Percentiles rank a stretch among this genome's conserved stretches.
Evolutionary conservation across 2,888 invertebrate genomes (phyloP).

Genomic region (Linyphia triangularis): DNA sequence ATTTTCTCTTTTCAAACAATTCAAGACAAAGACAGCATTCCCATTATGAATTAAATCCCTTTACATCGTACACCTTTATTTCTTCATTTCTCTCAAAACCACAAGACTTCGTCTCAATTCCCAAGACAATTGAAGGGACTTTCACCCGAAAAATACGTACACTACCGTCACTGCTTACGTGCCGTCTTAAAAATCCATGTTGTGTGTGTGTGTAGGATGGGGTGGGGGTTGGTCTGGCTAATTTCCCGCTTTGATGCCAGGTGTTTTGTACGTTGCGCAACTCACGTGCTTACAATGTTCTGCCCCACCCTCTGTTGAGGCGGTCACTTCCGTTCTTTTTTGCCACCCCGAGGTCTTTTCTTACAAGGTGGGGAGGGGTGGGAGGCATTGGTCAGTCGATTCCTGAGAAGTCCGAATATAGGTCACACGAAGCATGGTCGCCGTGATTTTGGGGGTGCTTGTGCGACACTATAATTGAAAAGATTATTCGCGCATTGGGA

Average conservation of each 20-base stretch:
- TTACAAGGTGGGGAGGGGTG: neutral
- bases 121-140: neutral
- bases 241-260: constrained; percentile 26
- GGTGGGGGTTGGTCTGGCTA: neutral
- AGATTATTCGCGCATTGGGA: no score
- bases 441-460: neutral
- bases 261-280: constrained; percentile 34
- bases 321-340: constrained; percentile 52
- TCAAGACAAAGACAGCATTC: no score
- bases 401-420: neutral
- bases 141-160: neutral
- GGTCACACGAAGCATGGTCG: neutral
- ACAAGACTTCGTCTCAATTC: no score
- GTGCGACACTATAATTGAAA: no score
- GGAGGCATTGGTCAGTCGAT: neutral
- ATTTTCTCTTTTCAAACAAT: no score
- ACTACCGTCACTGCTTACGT: neutral
- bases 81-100: no score
- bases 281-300: constrained; percentile 36
- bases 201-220: no score
- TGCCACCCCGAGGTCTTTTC: neutral
- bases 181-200: neutral
- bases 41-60: no score
- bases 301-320: constrained; percentile 46
- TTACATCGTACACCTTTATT: no score